Evolutionary conservation across 2,888 invertebrate species (phyloP), one percentile per base, ranked within the genome.

Genomic region (Timema podura): DNA sequence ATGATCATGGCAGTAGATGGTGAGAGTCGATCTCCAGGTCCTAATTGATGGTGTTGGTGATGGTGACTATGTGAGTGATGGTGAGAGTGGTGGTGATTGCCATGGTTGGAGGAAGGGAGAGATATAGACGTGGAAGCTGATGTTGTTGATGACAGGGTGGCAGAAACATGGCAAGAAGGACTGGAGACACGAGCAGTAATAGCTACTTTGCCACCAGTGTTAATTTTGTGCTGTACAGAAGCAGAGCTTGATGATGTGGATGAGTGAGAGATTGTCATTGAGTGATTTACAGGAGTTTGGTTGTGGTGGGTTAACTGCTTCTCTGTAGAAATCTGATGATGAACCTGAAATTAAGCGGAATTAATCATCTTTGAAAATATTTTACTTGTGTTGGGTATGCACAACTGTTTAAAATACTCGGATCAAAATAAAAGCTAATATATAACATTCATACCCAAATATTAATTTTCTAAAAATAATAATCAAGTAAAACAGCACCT

Each of bases 211-310:
- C 67, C 67, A 45, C 69, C 73, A 9, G 85, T 84, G 77, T 85
- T 85, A 59, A 86, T 85, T 79, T 86, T 86, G 76, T 86, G 86
- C 75, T 86, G 86, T 71, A 89, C 85, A n/a, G 88, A 87, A 75
- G 87, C 86, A 68, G 88, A 88, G 7, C 87, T 87, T 79, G 87
- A 87, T 72, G 88, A 87, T 51, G 88, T 87, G 3, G 89, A 88
- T 48, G 88, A 88, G 79, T 89, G 89, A 13, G 88, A 88, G 76
- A 89, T 88, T 48, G 88, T 88, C 73, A 88, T 83, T 15, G 73
- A 71, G 61, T 71, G 71, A n/a, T 67, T 69, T 2, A 67, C n/a
- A 13, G 70, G 49, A 8, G 57, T 67, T 51, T 54, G 65, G 47
- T 54, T 57, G 8, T 54, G 64, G 16, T 68, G 68, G 13, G 67